These are phyloP conservation scores for Eucriotettix oculatus DNA, from an alignment of 2,888 invertebrate species.

Conservation along the genomic window DNA sequence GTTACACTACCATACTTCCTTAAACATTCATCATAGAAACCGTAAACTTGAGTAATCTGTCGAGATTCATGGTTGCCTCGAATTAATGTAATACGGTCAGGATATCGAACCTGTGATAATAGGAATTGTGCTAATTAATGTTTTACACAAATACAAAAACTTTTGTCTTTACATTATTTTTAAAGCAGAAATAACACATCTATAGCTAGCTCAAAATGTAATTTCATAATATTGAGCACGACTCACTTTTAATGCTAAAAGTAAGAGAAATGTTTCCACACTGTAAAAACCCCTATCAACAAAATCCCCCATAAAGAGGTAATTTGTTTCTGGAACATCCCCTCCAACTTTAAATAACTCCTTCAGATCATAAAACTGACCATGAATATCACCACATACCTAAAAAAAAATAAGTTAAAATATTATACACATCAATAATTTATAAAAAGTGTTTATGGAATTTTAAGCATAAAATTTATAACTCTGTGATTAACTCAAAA, in stretches of 20 bases:
- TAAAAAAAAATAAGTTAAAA: not conserved
- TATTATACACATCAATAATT: too few species aligned
- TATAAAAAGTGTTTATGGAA: too few species aligned
- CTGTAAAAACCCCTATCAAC: slow-evolving; percentile 98
- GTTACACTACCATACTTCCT: slow-evolving; percentile 96
- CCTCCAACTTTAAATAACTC: slow-evolving; percentile 96
- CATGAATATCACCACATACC: slow-evolving; percentile 99
- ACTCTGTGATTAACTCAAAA: too few species aligned
- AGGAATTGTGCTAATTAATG: not conserved
- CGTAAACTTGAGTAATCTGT: slow-evolving; percentile 99
- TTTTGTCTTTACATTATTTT: not conserved
- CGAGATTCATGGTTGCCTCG: slow-evolving; percentile 97
- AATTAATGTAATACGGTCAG: slow-evolving; percentile 95
- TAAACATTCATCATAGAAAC: slow-evolving; percentile 97
- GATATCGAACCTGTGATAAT: slow-evolving; percentile 72
- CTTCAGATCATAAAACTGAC: slow-evolving; percentile 96
- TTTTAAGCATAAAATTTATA: too few species aligned
- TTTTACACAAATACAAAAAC: not conserved
- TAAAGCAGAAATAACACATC: not conserved
- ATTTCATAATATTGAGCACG: too few species aligned
- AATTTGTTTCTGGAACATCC: slow-evolving; percentile 98
- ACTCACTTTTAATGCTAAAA: slow-evolving; percentile 86
- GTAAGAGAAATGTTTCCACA: slow-evolving; percentile 92
- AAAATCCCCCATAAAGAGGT: slow-evolving; percentile 98
- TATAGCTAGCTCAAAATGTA: not conserved